A percentile compares a stretch with the other conserved stretches of the same genome.
phyloP scores from a whole-genome alignment of 2,113 vertebrate species.

The Sceloporus tristichus region DNA sequence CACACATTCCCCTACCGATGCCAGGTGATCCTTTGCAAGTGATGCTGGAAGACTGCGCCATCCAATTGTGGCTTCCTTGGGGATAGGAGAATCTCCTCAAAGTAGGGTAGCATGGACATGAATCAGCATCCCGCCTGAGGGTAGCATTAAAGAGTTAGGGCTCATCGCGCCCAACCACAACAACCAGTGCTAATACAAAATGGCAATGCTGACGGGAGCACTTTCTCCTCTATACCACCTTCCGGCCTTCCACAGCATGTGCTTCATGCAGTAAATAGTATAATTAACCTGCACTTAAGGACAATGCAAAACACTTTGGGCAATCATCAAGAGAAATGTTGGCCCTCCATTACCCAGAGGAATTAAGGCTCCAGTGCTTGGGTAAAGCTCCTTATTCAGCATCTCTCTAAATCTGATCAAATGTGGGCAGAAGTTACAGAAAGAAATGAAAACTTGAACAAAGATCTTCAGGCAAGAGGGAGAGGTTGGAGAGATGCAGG shows the following conservation, averaged over 20 bases:
- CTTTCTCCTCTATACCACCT: background rate
- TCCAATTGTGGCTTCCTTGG: background rate
- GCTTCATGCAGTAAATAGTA: slow-evolving; percentile 5
- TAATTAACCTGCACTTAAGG: slow-evolving; percentile 29
- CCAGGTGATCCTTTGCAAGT: background rate
- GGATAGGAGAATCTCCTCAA: background rate
- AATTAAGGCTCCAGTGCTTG: background rate
- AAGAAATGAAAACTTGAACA: background rate
- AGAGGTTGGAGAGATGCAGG: background rate
- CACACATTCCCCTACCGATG: background rate
- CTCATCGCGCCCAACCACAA: background rate
- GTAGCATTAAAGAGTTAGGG: background rate
- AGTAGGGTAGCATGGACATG: background rate
- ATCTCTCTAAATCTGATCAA: background rate
- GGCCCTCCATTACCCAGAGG: background rate
- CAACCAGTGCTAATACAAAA: background rate
- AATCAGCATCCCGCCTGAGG: background rate
- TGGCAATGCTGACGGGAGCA: background rate
- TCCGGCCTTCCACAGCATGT: background rate
- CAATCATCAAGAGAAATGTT: background rate
- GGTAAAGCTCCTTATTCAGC: slow-evolving; percentile 5
- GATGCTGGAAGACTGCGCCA: background rate
- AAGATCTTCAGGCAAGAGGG: background rate
- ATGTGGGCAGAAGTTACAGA: background rate
- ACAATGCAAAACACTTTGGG: background rate